These are phyloP conservation scores for Thaumatotibia leucotreta DNA, from an alignment of 1,140 invertebrate species.

Conservation along the genomic window DNA sequence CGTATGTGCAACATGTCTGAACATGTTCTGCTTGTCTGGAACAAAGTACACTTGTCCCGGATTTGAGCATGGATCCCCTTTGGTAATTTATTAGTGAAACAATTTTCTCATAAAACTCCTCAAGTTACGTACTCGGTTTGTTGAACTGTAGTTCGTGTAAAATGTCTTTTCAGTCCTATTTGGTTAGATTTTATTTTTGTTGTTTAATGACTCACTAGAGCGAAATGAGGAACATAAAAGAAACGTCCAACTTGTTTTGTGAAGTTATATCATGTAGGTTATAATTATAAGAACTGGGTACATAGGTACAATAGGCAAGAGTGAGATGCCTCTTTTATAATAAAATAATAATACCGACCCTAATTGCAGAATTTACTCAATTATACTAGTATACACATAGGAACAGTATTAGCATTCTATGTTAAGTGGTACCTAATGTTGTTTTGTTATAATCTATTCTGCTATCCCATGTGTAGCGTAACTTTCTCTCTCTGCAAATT, in stretches of 20 bases:
- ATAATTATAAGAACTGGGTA: no score
- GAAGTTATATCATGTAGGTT: no score
- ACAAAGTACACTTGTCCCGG: neutral
- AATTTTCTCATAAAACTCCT: slow-evolving; percentile 25
- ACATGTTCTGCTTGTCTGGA: neutral
- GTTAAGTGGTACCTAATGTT: no score
- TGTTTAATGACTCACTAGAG: neutral
- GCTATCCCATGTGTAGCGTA: neutral
- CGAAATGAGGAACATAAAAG: no score
- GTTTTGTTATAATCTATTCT: no score
- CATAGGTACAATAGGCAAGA: no score
- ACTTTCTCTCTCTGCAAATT: neutral
- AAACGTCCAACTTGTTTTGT: no score
- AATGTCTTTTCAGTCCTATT: slow-evolving; percentile 18
- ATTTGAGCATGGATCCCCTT: slow-evolving; percentile 4
- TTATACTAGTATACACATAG: no score
- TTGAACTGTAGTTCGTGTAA: slow-evolving; percentile 6
- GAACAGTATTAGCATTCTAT: no score
- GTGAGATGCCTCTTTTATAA: no score
- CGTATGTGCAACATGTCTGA: neutral
- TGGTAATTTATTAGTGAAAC: slow-evolving; percentile 20
- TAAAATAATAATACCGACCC: no score
- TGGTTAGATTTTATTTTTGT: neutral
- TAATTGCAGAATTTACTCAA: no score
- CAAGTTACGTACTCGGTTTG: neutral